phyloP scores from a whole-genome alignment of 1,140 invertebrate genomes.

The Aporrectodea caliginosa region DNA sequence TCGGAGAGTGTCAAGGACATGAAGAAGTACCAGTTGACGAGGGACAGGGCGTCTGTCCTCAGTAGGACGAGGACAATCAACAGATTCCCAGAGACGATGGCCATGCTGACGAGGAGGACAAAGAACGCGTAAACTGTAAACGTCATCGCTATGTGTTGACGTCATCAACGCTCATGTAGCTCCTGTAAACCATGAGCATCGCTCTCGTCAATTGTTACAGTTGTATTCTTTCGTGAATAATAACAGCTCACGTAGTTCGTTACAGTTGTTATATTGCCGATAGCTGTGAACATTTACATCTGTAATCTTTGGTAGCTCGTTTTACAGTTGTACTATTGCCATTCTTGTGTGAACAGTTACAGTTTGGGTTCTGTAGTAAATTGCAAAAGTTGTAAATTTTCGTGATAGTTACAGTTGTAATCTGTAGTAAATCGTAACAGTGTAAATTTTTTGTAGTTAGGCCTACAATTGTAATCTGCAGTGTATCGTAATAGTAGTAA shows the following conservation, averaged over 20 bases:
- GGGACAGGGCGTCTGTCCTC: slow-evolving; percentile 40
- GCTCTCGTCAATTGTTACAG: not conserved
- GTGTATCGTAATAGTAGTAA: no score
- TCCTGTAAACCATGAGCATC: not conserved
- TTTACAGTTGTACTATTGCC: no score
- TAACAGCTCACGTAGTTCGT: not conserved
- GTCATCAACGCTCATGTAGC: not conserved
- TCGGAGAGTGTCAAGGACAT: slow-evolving; percentile 82
- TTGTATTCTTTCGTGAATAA: not conserved
- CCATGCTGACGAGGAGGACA: slow-evolving; percentile 37
- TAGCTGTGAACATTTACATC: not conserved
- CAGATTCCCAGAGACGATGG: slow-evolving; percentile 40
- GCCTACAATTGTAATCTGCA: no score
- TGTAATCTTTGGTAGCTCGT: not conserved
- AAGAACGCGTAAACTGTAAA: slow-evolving; percentile 40
- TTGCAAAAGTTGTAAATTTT: no score
- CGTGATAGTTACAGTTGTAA: no score
- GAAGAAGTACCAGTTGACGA: slow-evolving; percentile 46
- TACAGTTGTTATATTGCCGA: not conserved
- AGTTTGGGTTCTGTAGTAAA: no score
- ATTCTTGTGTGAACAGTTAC: no score
- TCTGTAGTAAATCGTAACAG: no score
- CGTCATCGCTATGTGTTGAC: not conserved
- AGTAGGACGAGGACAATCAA: slow-evolving; percentile 42
- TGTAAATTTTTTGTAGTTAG: no score